phyloP scores from a whole-genome alignment of 2,888 invertebrate genomes.

The Pammene aurita region DNA sequence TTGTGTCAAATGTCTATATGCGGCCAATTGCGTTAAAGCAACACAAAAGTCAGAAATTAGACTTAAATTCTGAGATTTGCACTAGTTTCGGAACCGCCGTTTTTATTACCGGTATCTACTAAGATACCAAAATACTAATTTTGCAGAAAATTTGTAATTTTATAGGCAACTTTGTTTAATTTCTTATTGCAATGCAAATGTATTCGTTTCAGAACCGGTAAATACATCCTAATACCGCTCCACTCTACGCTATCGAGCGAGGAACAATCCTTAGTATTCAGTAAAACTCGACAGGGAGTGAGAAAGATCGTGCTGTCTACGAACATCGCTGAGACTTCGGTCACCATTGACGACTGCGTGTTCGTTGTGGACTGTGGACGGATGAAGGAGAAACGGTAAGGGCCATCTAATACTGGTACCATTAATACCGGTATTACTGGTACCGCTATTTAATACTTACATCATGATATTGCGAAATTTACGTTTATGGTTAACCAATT shows the following conservation, averaged over 20 bases:
- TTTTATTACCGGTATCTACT: no score
- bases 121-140: no score
- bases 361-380: constrained; percentile 96
- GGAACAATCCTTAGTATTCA: constrained; percentile 90
- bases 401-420: not conserved
- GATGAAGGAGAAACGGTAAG: constrained; percentile 92
- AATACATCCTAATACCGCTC: constrained; percentile 89
- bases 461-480: no score
- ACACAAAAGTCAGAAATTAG: no score
- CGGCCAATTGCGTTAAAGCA: no score
- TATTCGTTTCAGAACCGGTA: constrained; percentile 75
- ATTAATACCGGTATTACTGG: not conserved
- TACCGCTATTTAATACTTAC: no score
- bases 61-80: no score
- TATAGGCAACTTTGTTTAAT: no score
- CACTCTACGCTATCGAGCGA: constrained; percentile 93
- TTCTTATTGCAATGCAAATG: not conserved
- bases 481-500: no score
- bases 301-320: constrained; percentile 95
- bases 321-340: constrained; percentile 97
- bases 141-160: no score
- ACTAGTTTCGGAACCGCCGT: no score
- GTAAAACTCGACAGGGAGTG: constrained; percentile 86
- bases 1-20: no score
- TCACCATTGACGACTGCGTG: constrained; percentile 98